Evolutionary conservation across 2,888 invertebrate genomes (phyloP).

Genomic region (Thera obeliscata): DNA sequence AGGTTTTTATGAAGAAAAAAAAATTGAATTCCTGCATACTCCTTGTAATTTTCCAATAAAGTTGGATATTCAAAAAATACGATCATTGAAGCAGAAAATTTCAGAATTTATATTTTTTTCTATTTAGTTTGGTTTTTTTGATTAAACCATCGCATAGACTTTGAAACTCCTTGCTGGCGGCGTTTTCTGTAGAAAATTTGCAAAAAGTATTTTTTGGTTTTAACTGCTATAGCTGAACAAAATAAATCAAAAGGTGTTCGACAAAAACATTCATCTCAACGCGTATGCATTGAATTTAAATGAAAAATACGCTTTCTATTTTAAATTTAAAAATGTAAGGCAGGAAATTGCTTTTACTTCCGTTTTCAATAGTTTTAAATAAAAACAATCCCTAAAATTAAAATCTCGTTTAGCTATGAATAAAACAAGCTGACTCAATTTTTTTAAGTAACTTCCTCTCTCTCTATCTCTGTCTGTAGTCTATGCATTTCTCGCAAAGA

Average conservation of each 20-base stretch:
- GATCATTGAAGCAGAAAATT: no score
- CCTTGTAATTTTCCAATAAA: background rate
- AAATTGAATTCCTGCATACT: background rate
- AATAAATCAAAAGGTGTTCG: constrained; percentile 35
- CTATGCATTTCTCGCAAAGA: no score
- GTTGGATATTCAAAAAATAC: constrained; percentile 12
- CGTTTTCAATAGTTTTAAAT: no score
- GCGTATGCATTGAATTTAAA: constrained; percentile 25
- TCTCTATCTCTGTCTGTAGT: no score
- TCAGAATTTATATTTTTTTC: no score
- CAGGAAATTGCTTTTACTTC: no score
- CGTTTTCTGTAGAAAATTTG: constrained; percentile 1
- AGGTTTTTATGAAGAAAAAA: constrained; percentile 7
- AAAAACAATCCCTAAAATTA: no score
- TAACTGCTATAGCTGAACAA: constrained; percentile 31
- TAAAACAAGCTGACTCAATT: no score
- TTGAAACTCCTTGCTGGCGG: no score
- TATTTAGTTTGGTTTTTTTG: no score
- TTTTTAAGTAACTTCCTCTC: no score
- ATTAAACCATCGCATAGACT: background rate
- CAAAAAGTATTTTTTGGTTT: constrained; percentile 21
- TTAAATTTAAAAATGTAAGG: background rate
- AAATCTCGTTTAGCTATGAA: no score
- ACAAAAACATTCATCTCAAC: constrained; percentile 25
- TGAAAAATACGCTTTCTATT: constrained; percentile 18